Percentiles rank a stretch among this genome's conserved stretches.
phyloP scores from a whole-genome alignment of 2,113 vertebrate genomes.

The Beaufortia kweichowensis region DNA sequence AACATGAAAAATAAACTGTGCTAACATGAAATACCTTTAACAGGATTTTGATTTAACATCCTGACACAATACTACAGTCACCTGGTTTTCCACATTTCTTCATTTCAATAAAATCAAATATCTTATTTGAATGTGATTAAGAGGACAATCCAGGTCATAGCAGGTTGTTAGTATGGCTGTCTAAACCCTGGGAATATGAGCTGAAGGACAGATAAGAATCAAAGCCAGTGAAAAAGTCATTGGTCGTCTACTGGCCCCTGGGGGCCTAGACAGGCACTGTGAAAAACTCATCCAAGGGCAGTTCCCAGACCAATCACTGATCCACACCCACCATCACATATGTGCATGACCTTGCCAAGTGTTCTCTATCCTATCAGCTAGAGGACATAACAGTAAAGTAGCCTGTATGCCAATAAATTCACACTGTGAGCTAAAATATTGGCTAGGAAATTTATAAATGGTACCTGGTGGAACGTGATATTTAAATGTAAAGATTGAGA shows the following conservation, averaged over 20 bases:
- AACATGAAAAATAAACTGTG: constrained; percentile 12
- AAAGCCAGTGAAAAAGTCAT: constrained; percentile 62
- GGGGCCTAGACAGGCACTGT: constrained; percentile 56
- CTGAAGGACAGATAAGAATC: constrained; percentile 65
- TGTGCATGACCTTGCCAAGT: constrained; percentile 23
- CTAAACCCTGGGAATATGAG: constrained; percentile 55
- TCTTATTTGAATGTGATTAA: not conserved
- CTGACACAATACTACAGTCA: not conserved
- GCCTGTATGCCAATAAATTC: not conserved
- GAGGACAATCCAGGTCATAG: constrained; percentile 13
- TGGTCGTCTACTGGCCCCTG: constrained; percentile 56
- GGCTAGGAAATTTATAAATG: not conserved
- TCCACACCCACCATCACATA: constrained; percentile 36
- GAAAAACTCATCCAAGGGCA: constrained; percentile 53
- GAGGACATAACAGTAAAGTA: not conserved
- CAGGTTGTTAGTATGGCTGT: constrained; percentile 46
- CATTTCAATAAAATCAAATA: not conserved
- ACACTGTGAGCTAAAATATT: not conserved
- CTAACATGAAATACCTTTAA: constrained; percentile 6
- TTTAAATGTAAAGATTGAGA: no score
- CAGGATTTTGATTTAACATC: not conserved
- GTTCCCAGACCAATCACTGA: constrained; percentile 63
- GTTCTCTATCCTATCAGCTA: not conserved
- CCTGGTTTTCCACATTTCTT: no score
- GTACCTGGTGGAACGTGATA: no score